Evolutionary conservation across 2,797 vertebrate genomes (phyloP).

Genomic region (Strix occidentalis): DNA sequence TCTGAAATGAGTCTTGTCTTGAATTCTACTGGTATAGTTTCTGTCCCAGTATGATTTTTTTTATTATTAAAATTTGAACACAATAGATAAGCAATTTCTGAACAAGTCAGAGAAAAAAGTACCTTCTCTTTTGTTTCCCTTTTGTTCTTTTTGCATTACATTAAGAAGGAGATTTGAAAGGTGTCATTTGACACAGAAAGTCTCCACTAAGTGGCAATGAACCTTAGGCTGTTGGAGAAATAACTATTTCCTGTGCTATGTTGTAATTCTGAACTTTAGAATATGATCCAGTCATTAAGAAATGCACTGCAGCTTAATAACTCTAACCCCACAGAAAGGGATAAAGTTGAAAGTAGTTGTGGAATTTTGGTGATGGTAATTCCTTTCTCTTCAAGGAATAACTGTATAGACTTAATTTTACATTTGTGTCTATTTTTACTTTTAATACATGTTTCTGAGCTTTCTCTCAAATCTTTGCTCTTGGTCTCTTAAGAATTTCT

Average conservation of each 20-base stretch:
- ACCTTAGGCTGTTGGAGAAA: neutral
- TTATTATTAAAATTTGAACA: neutral
- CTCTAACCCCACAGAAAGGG: neutral
- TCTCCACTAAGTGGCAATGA: neutral
- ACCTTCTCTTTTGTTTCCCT: neutral
- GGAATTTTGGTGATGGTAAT: neutral
- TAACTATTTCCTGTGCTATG: constrained; percentile 30
- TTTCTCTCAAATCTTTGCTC: neutral
- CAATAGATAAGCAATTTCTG: neutral
- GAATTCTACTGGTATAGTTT: neutral
- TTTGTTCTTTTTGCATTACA: neutral
- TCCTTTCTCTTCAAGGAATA: neutral
- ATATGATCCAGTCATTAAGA: constrained; percentile 22
- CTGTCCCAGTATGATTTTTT: neutral
- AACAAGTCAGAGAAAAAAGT: neutral
- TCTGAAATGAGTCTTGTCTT: neutral
- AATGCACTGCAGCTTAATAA: constrained; percentile 10
- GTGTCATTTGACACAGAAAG: neutral
- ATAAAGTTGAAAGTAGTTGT: constrained; percentile 4
- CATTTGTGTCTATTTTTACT: neutral
- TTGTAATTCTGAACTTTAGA: constrained; percentile 29
- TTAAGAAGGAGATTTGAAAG: constrained; percentile 16
- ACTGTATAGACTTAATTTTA: neutral
- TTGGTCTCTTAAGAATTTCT: neutral
- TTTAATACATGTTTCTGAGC: neutral